Evolutionary conservation across 2,113 vertebrate genomes (phyloP).

Genomic region (Cariama cristata): DNA sequence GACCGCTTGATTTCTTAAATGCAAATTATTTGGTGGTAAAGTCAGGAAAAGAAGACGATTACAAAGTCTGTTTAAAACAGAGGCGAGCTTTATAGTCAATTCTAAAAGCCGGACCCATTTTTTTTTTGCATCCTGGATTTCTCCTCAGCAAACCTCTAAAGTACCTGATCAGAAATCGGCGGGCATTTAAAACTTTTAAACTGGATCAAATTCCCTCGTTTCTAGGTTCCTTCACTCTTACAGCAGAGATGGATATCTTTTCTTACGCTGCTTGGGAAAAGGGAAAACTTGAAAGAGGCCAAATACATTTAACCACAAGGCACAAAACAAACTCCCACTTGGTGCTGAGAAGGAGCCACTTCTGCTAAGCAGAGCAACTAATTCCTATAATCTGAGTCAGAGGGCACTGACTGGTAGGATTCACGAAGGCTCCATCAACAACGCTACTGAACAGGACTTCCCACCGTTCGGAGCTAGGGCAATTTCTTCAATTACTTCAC

Average conservation of each 20-base stretch:
- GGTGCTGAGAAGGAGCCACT: slow-evolving; percentile 48
- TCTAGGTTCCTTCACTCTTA: background rate
- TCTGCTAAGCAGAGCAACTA: slow-evolving; percentile 20
- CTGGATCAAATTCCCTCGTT: background rate
- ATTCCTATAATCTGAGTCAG: slow-evolving; percentile 44
- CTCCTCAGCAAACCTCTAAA: background rate
- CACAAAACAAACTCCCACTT: slow-evolving; percentile 33
- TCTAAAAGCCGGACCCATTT: background rate
- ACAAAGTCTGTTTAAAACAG: background rate
- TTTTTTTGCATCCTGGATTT: background rate
- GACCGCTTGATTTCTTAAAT: background rate
- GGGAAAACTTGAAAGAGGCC: slow-evolving; percentile 16
- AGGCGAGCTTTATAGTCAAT: background rate
- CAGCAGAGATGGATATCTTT: background rate
- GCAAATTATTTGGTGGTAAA: background rate
- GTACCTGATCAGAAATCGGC: background rate
- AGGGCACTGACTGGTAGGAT: slow-evolving; percentile 12
- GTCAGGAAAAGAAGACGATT: background rate
- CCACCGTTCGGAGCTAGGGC: background rate
- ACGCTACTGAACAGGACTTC: slow-evolving; percentile 34
- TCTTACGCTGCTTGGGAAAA: background rate
- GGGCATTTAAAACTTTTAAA: background rate
- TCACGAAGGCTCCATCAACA: slow-evolving; percentile 13
- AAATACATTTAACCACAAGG: slow-evolving; percentile 1
- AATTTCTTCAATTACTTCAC: slow-evolving; percentile 59